Evolutionary conservation across 1,140 invertebrate genomes (phyloP).

Genomic region (Pogonognathellus flavescens): DNA sequence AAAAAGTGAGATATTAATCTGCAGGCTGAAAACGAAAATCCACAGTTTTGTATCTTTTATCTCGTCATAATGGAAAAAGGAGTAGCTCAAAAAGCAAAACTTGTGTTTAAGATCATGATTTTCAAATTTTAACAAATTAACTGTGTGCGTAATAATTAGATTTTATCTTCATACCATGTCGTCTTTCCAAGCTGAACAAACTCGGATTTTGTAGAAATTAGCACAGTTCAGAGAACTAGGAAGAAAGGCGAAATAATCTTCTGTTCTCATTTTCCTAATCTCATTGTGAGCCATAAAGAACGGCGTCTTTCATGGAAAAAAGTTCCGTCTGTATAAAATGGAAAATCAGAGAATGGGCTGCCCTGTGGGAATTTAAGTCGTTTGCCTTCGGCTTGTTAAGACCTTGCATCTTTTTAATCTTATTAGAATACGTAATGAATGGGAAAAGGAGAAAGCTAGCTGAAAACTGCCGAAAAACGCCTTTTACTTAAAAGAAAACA

Average conservation of each 20-base stretch:
- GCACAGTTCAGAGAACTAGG: background rate
- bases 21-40: too few relatives aligned
- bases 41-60: too few relatives aligned
- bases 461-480: background rate
- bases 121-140: too few relatives aligned
- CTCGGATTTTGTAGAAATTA: background rate
- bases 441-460: slow-evolving; percentile 1
- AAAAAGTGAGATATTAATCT: too few relatives aligned
- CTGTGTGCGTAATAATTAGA: too few relatives aligned
- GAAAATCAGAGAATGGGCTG: slow-evolving; percentile 27
- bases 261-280: slow-evolving; percentile 38
- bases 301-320: background rate
- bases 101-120: too few relatives aligned
- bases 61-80: too few relatives aligned
- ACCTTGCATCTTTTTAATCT: slow-evolving; percentile 29
- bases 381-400: background rate
- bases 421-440: slow-evolving; percentile 39
- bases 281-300: slow-evolving; percentile 26
- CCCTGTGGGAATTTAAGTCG: slow-evolving; percentile 25
- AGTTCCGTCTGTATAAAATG: slow-evolving; percentile 28
- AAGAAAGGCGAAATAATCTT: slow-evolving; percentile 25
- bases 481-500: background rate
- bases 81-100: too few relatives aligned
- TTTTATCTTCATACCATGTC: too few relatives aligned
- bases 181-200: too few relatives aligned